Evolutionary conservation across 2,888 invertebrate genomes (phyloP), one percentile per base, ranked within the genome.

Genomic region (Archaeoteleia sp.): DNA sequence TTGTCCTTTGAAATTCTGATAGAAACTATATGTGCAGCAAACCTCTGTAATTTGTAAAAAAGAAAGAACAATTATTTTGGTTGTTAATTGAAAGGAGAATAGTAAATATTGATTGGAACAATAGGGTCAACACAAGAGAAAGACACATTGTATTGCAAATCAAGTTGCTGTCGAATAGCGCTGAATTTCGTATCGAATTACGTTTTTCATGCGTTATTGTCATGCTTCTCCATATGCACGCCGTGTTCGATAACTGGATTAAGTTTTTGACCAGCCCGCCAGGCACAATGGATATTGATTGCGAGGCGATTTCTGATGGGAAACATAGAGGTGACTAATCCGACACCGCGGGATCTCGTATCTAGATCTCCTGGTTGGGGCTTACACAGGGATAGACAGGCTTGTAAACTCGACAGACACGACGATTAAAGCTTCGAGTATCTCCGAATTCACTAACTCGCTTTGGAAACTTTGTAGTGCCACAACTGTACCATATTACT

Each of bases 361-460:
- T 66, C 69, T 60, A 25, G 43, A 69, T 69, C 69, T 63, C 53
- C 39, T 35, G 49, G 54, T 15, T 12, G 29, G 49, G 29, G 66
- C 49, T 67, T 67, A 67, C 60, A 67, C 49, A 42, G 62, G 43
- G 71, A 68, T 70, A 70, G 75, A 77, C 73, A 71, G 72, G 66
- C 75, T 70, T 75, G 74, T 73, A 74, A 78, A 73, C 75, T 72
- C 71, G 75, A 76, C 75, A 74, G 75, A 78, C 75, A 77, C 70
- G 54, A 35, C 49, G 40, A 45, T 40, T 30, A 9, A 10, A 45
- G 46, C 69, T 71, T 70, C 76, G 72, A 72, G 63, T 62, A 27
- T 70, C 63, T 69, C 61, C 71, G 73, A 79, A 79, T 79, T 79
- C 71, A 71, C 78, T 61, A 75, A 75, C 74, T 79, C 73, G 73